Percentiles rank a stretch among this genome's conserved stretches.
Conservation (phyloP, 2,888 invertebrate genomes). For the Margaritifera margaritifera region DNA sequence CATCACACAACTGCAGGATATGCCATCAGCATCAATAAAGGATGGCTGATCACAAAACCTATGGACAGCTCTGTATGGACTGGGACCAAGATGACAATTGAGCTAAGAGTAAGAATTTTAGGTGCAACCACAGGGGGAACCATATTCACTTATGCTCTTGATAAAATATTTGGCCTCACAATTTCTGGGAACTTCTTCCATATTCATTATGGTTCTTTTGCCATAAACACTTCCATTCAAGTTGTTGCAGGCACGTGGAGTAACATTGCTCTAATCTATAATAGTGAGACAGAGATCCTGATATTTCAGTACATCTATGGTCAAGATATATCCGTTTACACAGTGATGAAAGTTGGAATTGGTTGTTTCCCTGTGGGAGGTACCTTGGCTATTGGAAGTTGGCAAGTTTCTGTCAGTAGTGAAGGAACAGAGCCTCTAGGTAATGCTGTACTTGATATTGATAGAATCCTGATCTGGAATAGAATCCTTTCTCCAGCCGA, state of each 20-base stretch:
- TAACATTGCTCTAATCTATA: conserved; percentile 35
- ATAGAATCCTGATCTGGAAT: conserved; percentile 29
- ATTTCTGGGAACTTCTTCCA: conserved; percentile 21
- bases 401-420: conserved; percentile 26
- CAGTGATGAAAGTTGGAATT: conserved; percentile 18
- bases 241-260: conserved; percentile 31
- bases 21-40: conserved; percentile 11
- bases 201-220: conserved; percentile 15
- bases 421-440: conserved; percentile 26
- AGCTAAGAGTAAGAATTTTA: conserved; percentile 11
- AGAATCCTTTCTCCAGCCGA: conserved; percentile 17
- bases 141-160: conserved; percentile 19
- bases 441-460: conserved; percentile 28
- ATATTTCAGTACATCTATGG: conserved; percentile 24
- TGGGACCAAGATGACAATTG: conserved; percentile 14
- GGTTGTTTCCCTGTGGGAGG: conserved; percentile 38
- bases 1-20: conserved; percentile 7
- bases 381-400: conserved; percentile 45
- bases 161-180: conserved; percentile 28
- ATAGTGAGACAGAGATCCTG: conserved; percentile 16
- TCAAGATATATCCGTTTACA: conserved; percentile 4
- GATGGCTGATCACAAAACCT: conserved; percentile 5
- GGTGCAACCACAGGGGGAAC: conserved; percentile 13
- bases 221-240: conserved; percentile 15
- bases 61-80: background rate